Conservation (phyloP, 2,113 vertebrate species). For the Strix aluco region DNA sequence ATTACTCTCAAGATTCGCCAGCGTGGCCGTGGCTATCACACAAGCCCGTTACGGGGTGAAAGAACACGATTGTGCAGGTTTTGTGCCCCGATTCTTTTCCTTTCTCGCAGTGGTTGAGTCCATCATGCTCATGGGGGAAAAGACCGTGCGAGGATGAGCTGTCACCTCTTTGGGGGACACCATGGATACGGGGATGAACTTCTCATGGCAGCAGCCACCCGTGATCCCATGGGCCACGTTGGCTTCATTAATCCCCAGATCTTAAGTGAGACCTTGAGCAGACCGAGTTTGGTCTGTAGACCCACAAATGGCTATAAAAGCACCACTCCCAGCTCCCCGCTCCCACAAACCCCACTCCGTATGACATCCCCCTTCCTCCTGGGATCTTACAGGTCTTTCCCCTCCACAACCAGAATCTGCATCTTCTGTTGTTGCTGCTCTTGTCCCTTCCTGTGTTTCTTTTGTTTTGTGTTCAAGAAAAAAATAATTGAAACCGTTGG, state of each 20-base stretch:
- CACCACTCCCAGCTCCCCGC: not conserved
- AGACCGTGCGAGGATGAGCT: rapidly evolving
- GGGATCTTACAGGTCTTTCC: not conserved
- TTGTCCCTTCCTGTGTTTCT: not conserved
- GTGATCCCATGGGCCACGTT: rapidly evolving
- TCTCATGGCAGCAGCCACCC: not conserved
- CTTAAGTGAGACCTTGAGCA: not conserved
- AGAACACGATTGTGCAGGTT: rapidly evolving
- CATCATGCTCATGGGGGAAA: rapidly evolving
- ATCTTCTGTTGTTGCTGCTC: not conserved
- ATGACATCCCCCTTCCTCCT: not conserved
- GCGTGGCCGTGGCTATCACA: rapidly evolving
- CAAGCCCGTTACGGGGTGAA: not conserved
- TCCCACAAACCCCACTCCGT: not conserved
- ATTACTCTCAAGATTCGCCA: rapidly evolving
- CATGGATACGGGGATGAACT: rapidly evolving
- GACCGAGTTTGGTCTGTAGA: no score
- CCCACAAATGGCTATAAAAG: rapidly evolving
- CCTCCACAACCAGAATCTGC: not conserved
- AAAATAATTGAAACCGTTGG: rapidly evolving
- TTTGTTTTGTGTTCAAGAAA: not conserved
- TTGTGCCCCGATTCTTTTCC: not conserved
- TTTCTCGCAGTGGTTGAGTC: not conserved
- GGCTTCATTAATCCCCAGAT: not conserved
- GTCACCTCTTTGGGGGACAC: not conserved